Percentiles rank a stretch among this genome's conserved stretches.
phyloP scores from a whole-genome alignment of 2,888 invertebrate genomes.

The Caenorhabditis sp. region DNA sequence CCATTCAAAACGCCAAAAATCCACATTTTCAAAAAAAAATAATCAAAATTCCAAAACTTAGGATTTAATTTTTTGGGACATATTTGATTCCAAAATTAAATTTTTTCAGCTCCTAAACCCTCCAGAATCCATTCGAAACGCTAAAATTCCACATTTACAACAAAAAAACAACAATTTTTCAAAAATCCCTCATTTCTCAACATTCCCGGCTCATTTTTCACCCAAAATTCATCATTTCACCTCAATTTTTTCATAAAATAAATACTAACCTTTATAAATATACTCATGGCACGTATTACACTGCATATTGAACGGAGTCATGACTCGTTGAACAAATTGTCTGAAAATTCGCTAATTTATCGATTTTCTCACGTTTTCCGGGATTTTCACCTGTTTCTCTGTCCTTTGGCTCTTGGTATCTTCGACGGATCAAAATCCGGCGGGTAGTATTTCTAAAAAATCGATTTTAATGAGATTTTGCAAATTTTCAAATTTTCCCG shows the following conservation, averaged over 20 bases:
- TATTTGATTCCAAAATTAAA: too few species aligned
- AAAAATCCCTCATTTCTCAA: too few species aligned
- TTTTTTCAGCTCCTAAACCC: too few species aligned
- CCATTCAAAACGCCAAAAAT: too few species aligned
- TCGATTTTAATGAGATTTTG: constrained; percentile 14
- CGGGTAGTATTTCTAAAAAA: constrained; percentile 97
- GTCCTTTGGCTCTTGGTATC: constrained; percentile 96
- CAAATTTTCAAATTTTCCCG: background rate
- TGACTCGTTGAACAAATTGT: constrained; percentile 97
- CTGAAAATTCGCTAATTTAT: constrained; percentile 85
- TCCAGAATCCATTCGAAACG: too few species aligned
- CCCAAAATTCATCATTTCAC: background rate
- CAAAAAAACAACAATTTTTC: too few species aligned
- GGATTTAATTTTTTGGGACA: too few species aligned
- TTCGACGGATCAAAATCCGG: constrained; percentile 99
- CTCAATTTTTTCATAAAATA: too few species aligned
- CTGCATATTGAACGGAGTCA: constrained; percentile 99
- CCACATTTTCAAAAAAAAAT: too few species aligned
- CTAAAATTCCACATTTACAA: too few species aligned
- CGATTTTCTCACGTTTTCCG: background rate
- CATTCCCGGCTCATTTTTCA: too few species aligned
- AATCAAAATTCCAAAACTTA: too few species aligned
- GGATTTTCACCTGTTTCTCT: constrained; percentile 83
- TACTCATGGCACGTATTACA: constrained; percentile 99
- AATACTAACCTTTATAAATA: constrained; percentile 89